Conservation (phyloP, 2,113 vertebrate genomes). For the Xiphorhynchus elegans region DNA sequence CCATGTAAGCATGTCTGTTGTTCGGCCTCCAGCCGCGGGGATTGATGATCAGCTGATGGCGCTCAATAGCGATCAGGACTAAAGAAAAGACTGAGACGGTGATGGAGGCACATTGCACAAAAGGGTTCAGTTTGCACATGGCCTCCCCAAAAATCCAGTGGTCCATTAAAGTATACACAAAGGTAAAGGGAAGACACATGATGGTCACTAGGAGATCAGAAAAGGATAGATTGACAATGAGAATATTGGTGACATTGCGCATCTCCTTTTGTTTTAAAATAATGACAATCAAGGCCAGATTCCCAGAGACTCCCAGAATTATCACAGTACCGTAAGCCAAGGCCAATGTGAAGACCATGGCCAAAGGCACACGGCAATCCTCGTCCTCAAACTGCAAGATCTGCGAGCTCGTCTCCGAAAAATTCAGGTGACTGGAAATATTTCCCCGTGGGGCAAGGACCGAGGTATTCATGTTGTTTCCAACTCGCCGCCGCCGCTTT, state of each 20-base stretch:
- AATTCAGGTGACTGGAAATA: constrained; percentile 61
- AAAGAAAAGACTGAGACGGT: constrained; percentile 88
- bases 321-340: constrained; percentile 85
- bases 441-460: constrained; percentile 56
- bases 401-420: constrained; percentile 63
- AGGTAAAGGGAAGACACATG: constrained; percentile 88
- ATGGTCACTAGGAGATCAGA: constrained; percentile 86
- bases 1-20: constrained; percentile 84
- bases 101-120: constrained; percentile 86
- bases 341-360: constrained; percentile 82
- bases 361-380: constrained; percentile 77
- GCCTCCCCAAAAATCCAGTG: constrained; percentile 88
- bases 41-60: constrained; percentile 88
- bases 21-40: constrained; percentile 86
- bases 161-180: constrained; percentile 90
- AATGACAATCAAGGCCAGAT: constrained; percentile 84
- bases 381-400: constrained; percentile 70
- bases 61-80: constrained; percentile 87
- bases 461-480: constrained; percentile 72
- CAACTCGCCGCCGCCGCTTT: neutral
- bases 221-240: constrained; percentile 89
- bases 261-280: constrained; percentile 87
- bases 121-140: constrained; percentile 88
- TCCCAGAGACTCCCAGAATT: constrained; percentile 85
- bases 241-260: constrained; percentile 89